These are phyloP conservation scores for Agrotis clavis DNA, from an alignment of 2,888 invertebrate genomes.

Conservation along the genomic window DNA sequence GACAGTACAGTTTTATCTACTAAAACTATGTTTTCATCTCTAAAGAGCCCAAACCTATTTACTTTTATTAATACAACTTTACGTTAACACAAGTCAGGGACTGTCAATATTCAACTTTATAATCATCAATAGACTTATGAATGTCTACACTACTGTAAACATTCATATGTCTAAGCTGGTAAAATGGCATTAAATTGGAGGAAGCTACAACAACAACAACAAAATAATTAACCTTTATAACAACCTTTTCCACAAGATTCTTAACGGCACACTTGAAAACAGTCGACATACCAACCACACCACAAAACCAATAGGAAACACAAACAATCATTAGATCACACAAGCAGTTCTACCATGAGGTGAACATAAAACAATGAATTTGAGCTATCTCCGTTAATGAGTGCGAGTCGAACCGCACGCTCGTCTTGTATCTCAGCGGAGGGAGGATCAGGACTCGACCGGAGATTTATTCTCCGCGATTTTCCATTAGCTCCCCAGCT, in stretches of 20 bases:
- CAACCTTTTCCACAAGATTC: slow-evolving; percentile 2
- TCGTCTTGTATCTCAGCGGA: slow-evolving; percentile 59
- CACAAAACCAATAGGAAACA: slow-evolving; percentile 29
- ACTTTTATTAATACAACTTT: too few species aligned
- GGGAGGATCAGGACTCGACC: slow-evolving; percentile 75
- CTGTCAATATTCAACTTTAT: too few species aligned
- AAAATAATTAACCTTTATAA: too few species aligned
- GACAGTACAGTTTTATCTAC: too few species aligned
- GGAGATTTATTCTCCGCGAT: slow-evolving; percentile 84
- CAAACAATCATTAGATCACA: slow-evolving; percentile 57
- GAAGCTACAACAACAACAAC: neutral
- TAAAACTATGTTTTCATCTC: too few species aligned
- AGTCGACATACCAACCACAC: slow-evolving; percentile 1
- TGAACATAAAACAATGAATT: slow-evolving; percentile 63
- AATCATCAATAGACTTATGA: too few species aligned
- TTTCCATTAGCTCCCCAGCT: slow-evolving; percentile 80
- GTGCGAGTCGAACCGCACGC: slow-evolving; percentile 53
- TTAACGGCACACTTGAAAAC: slow-evolving; percentile 11
- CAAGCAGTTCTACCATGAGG: slow-evolving; percentile 58
- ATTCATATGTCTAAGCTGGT: neutral
- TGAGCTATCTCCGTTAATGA: slow-evolving; percentile 56
- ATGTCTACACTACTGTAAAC: too few species aligned
- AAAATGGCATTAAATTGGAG: neutral
- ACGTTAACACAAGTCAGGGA: too few species aligned
- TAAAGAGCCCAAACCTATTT: too few species aligned